Base-by-base conservation (phyloP, 2,888 invertebrate genomes). In the Leucophenga maculata region DNA sequence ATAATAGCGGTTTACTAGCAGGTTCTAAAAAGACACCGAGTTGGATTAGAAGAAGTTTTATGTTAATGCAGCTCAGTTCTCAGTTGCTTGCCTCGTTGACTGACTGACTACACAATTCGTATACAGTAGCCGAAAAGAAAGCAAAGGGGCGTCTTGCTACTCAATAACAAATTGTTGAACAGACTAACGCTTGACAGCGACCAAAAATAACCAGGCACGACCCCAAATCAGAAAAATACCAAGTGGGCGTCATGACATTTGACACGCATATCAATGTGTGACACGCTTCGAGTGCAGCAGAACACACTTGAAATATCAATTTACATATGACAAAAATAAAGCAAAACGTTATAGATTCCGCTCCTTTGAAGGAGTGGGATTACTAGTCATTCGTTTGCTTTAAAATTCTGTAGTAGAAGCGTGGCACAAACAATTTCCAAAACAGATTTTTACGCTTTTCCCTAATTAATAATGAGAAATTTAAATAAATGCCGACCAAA, bases 401-500 rank as follows among this genome's bases (percentile, higher is more conserved):
- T 4, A 26, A 26, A 26, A 3, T 26, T 26, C 26, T 26, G 26
- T 11, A 39, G 39, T 1, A 39, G 11, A 39, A 39, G 39, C 8
- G 39, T 39, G 39, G 69, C 68, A 65, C 44, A 59, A 70, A 48
- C 64, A 31, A 67, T 67, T 67, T 70, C 69, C 50, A 44, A 57
- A 69, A 69, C 65, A 64, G 62, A 69, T 69, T 65, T 65, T 59
- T 65, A 69, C 59, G 69, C 69, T 65, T 65, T 69, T 69, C 69
- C 8, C 65, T 57, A 65, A 69, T 69, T 69, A 69, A 69, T 69
- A 65, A 32, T 59, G 46, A 16, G 59, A 50, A 69, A 65, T 65
- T 59, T 59, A 32, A 68, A 68, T 44, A 44, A 39, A 73, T 68
- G 46, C n/a, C 16, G 22, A 13, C 16, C 39, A 39, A 39, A 82